These are phyloP conservation scores for Gambusia affinis DNA, from an alignment of 2,113 vertebrate genomes.

Conservation along the genomic window DNA sequence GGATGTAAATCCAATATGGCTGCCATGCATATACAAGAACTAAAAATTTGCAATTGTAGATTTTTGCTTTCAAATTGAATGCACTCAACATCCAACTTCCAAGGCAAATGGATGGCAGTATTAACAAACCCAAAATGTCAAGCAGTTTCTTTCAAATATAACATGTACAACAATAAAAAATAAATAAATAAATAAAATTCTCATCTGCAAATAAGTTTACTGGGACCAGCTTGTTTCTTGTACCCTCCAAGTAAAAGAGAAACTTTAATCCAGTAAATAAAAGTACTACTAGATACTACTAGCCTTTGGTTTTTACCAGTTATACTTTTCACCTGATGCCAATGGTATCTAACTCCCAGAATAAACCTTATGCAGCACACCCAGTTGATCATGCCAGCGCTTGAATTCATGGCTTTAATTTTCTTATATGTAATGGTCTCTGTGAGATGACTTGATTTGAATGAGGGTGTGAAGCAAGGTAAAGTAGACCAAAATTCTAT, in stretches of 20 bases:
- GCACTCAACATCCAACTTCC: background rate
- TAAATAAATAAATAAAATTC: background rate
- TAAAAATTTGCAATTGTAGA: background rate
- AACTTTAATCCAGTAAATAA: constrained; percentile 1
- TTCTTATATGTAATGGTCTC: constrained; percentile 82
- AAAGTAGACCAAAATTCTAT: constrained; percentile 77
- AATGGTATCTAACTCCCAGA: constrained; percentile 47
- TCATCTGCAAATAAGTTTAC: constrained; percentile 31
- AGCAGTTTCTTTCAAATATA: constrained; percentile 20
- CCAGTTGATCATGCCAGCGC: constrained; percentile 53
- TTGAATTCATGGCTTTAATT: constrained; percentile 81
- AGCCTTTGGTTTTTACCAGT: constrained; percentile 6
- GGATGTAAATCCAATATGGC: background rate
- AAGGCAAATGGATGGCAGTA: background rate
- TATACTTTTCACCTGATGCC: constrained; percentile 40
- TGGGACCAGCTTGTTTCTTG: constrained; percentile 48
- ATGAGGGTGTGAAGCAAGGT: constrained; percentile 66
- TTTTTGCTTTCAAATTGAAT: background rate
- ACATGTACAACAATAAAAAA: constrained; percentile 10
- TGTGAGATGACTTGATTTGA: constrained; percentile 82
- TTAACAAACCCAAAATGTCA: constrained; percentile 18
- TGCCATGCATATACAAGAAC: background rate
- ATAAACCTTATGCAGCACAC: constrained; percentile 46
- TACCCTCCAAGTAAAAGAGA: background rate
- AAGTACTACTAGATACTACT: background rate